A percentile compares a stretch with the other conserved stretches of the same genome.
Conservation (phyloP, 2,888 invertebrate species). For the Tineola bisselliella region DNA sequence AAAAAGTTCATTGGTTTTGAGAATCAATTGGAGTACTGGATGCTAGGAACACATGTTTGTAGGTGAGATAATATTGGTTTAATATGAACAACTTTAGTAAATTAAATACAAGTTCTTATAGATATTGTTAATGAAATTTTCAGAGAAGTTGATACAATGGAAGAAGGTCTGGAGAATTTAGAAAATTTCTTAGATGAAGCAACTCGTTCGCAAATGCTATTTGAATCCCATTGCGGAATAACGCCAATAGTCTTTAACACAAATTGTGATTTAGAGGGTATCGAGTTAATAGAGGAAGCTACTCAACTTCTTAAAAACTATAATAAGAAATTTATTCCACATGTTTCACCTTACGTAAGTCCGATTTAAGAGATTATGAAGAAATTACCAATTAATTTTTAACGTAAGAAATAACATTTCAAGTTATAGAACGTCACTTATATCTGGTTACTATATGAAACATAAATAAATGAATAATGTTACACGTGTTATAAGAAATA, state of each 20-base stretch:
- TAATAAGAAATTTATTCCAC: conserved; percentile 41
- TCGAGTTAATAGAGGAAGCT: conserved; percentile 24
- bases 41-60: conserved; percentile 55
- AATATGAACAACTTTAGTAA: no score
- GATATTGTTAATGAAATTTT: background rate
- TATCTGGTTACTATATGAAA: no score
- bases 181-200: conserved; percentile 31
- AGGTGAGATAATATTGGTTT: conserved; percentile 24
- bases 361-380: background rate
- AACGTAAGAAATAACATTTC: no score
- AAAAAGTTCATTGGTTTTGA: conserved; percentile 30
- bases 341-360: conserved; percentile 56
- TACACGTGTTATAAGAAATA: no score
- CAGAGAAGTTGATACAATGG: conserved; percentile 32
- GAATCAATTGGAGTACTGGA: conserved; percentile 47
- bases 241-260: conserved; percentile 28
- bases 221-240: conserved; percentile 50
- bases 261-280: conserved; percentile 13
- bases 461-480: no score
- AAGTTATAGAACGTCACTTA: no score
- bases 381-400: no score
- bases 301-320: conserved; percentile 26
- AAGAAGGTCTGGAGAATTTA: conserved; percentile 24
- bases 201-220: conserved; percentile 28
- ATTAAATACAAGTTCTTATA: no score